Evolutionary conservation across 2,888 invertebrate genomes (phyloP).

Genomic region (Nezara viridula): DNA sequence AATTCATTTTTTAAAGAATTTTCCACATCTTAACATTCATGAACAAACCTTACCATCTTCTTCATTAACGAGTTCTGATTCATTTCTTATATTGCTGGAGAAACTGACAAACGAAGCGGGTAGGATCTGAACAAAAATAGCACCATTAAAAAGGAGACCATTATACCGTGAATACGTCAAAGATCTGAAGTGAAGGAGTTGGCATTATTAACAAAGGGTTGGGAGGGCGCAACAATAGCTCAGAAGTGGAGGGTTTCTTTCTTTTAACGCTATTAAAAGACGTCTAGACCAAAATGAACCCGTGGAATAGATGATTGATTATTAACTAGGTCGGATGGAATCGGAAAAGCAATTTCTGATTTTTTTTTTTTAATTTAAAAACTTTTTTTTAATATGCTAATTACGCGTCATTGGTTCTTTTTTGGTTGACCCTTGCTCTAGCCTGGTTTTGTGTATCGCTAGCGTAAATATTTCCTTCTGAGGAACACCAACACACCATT

Average conservation of each 20-base stretch:
- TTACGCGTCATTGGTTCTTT: too few relatives aligned
- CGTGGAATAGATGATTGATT: neutral
- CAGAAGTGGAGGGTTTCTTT: neutral
- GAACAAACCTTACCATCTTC: too few relatives aligned
- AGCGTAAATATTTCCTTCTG: too few relatives aligned
- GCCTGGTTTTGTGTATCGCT: too few relatives aligned
- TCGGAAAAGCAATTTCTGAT: neutral
- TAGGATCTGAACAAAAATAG: neutral
- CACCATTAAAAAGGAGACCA: constrained; percentile 24
- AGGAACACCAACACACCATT: too few relatives aligned
- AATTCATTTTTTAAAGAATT: too few relatives aligned
- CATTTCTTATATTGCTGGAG: neutral
- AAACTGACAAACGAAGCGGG: neutral
- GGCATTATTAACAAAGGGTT: constrained; percentile 19
- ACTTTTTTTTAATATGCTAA: too few relatives aligned
- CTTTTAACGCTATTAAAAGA: neutral
- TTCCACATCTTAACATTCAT: too few relatives aligned
- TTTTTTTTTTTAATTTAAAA: too few relatives aligned
- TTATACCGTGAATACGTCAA: constrained; percentile 16
- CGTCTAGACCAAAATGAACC: neutral
- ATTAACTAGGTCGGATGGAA: neutral
- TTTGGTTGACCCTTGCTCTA: too few relatives aligned
- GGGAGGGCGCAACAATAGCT: neutral
- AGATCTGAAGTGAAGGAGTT: constrained; percentile 11
- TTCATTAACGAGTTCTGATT: neutral